A percentile compares a stretch with the other conserved stretches of the same genome.
Evolutionary conservation across 2,888 invertebrate species (phyloP).

Genomic region (Cremastinae sp.): DNA sequence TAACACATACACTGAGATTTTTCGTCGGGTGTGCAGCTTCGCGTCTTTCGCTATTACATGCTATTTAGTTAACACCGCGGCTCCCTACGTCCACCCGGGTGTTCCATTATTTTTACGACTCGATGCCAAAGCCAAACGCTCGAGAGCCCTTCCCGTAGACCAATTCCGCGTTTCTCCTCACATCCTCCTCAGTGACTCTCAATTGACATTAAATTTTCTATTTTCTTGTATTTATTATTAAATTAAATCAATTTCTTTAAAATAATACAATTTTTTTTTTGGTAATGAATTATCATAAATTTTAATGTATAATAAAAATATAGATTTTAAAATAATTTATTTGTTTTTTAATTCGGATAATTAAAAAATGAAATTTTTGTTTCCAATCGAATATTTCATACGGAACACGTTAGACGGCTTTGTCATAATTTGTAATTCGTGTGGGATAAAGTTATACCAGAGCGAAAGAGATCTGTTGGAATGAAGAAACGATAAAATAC

Average conservation of each 20-base stretch:
- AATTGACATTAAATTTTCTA: conserved; percentile 33
- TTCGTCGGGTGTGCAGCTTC: conserved; percentile 55
- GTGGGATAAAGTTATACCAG: not conserved
- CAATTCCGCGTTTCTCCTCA: conserved; percentile 66
- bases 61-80: conserved; percentile 72
- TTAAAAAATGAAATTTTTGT: too few species aligned
- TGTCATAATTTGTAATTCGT: conserved; percentile 32
- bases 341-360: too few species aligned
- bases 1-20: conserved; percentile 50
- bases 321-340: too few species aligned
- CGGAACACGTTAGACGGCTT: conserved; percentile 6
- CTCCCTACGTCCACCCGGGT: conserved; percentile 67
- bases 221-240: too few species aligned
- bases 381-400: too few species aligned
- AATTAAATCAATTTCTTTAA: too few species aligned
- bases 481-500: conserved; percentile 35
- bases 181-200: conserved; percentile 63
- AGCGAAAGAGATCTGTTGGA: conserved; percentile 6
- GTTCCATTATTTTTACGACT: conserved; percentile 78
- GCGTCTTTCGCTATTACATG: conserved; percentile 74
- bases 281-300: too few species aligned
- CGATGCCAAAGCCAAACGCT: conserved; percentile 74
- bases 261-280: too few species aligned
- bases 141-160: conserved; percentile 67
- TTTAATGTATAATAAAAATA: too few species aligned